Base-by-base conservation (phyloP, 2,888 invertebrate species). In the Thera britannica region DNA sequence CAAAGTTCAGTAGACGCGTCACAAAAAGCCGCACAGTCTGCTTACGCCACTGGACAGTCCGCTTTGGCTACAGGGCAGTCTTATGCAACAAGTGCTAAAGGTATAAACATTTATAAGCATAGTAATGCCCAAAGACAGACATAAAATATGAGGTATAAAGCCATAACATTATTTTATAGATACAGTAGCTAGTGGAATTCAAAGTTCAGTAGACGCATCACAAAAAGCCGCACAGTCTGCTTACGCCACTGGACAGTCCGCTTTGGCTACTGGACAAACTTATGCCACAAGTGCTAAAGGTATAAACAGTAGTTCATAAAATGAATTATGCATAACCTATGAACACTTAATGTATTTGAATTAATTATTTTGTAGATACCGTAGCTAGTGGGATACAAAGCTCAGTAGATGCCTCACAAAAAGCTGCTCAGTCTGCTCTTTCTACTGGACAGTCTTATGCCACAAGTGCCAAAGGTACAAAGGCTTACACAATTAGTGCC, bases 331-430 rank as follows among this genome's bases (percentile, higher is more conserved):
- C 23, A 23, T 23, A 23, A 23, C 2, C 2, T 38, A n/a, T n/a
- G 2, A 56, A 57, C 12, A 11, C 8, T 12, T 41, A 34, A 35
- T 34, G 23, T 23, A 23, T 23, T 23, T 23, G 23, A 23, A 23
- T 23, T 23, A 23, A 23, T 23, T 60, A 62, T 71, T 68, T 87
- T 85, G 70, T 89, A 90, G 90, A 90, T 80, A 81, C 86, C 48
- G 80, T 89, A 75, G 79, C 85, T 63, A 86, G 81, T 73, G 78
- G 79, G 58, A 58, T 80, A 70, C 77, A 81, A 54, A 83, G 79
- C 73, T 86, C 90, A 51, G 68, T 83, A 79, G 84, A 84, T 70
- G 78, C 76, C 0, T 82, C 87, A 70, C 83, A 88, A 78, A 87
- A 80, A 79, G 72, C 83, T 63, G 82, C 84, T 9, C 84, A 85